Evolutionary conservation across 2,797 vertebrate species (phyloP).

Genomic region (Diplodus puntazzo): DNA sequence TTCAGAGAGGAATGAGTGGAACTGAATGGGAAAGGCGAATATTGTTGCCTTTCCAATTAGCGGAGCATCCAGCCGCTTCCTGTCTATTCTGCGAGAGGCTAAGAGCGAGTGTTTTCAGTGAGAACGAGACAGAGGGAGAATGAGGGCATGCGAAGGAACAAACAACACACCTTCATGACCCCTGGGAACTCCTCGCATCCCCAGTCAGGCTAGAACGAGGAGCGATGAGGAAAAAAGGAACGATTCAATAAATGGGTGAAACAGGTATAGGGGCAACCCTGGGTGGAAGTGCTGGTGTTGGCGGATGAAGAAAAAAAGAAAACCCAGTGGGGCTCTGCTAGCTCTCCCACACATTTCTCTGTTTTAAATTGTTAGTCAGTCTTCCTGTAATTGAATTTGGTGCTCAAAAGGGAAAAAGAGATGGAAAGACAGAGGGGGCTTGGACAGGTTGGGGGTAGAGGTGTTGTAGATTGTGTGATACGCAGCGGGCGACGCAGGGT

Average conservation of each 20-base stretch:
- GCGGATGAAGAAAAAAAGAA: constrained; percentile 42
- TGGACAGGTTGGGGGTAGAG: constrained; percentile 34
- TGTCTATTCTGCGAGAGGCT: constrained; percentile 44
- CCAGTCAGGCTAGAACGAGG: constrained; percentile 21
- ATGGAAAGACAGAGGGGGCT: constrained; percentile 18
- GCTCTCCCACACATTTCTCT: constrained; percentile 54
- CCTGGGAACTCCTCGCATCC: constrained; percentile 52
- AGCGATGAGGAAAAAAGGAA: constrained; percentile 3
- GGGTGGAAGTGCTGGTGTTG: constrained; percentile 37
- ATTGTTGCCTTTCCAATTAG: constrained; percentile 73
- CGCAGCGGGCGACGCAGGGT: constrained; percentile 39
- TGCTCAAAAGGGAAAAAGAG: constrained; percentile 39
- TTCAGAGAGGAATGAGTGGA: constrained; percentile 35
- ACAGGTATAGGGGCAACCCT: constrained; percentile 48
- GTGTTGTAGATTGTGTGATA: constrained; percentile 32
- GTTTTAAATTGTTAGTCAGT: constrained; percentile 43
- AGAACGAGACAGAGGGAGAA: constrained; percentile 47
- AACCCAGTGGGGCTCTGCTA: constrained; percentile 48
- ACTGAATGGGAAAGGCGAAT: constrained; percentile 46
- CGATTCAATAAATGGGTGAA: constrained; percentile 26
- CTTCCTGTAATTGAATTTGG: constrained; percentile 56
- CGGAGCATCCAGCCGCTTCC: constrained; percentile 49
- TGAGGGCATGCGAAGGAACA: constrained; percentile 60
- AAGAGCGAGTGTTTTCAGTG: constrained; percentile 37
- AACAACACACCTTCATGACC: constrained; percentile 67